A percentile compares a stretch with the other conserved stretches of the same genome.
These are phyloP conservation scores for Eonycteris spelaea DNA, from an alignment of 2,113 vertebrate species.

Conservation along the genomic window DNA sequence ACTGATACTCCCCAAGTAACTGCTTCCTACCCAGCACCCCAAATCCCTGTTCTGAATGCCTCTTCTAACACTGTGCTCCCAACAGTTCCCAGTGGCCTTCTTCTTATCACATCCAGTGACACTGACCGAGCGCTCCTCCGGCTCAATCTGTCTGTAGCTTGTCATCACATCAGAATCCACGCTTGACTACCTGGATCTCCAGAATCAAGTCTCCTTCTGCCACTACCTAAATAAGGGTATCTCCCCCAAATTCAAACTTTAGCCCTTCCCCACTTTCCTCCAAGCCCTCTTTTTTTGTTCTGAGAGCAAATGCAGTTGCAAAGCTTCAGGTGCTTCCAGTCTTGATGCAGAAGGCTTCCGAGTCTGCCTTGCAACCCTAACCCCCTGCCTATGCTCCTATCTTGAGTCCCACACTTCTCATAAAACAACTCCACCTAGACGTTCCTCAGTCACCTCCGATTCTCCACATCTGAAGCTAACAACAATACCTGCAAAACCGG, in stretches of 20 bases:
- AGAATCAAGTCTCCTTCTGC: slow-evolving; percentile 6
- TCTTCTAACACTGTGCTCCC: neutral
- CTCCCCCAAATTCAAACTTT: slow-evolving; percentile 23
- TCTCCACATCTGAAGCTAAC: neutral
- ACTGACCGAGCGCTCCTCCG: neutral
- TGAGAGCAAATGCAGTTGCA: neutral
- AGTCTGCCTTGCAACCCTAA: neutral
- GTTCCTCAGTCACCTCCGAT: neutral
- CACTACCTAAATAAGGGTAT: slow-evolving; percentile 1
- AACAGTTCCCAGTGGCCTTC: neutral
- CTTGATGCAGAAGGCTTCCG: neutral
- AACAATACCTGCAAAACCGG: neutral
- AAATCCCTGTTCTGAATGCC: neutral
- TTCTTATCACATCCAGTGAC: slow-evolving; percentile 1
- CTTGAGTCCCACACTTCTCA: neutral
- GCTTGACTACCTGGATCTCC: neutral
- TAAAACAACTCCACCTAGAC: neutral
- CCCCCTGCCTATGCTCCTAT: neutral
- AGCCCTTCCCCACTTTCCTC: neutral
- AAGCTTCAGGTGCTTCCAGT: neutral
- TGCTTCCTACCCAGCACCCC: neutral
- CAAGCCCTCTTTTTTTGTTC: neutral
- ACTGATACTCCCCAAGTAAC: neutral
- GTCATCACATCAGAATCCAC: neutral
- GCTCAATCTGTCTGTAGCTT: neutral